Base-by-base conservation (phyloP, 2,797 vertebrate species). In the Dipus sagitta region DNA sequence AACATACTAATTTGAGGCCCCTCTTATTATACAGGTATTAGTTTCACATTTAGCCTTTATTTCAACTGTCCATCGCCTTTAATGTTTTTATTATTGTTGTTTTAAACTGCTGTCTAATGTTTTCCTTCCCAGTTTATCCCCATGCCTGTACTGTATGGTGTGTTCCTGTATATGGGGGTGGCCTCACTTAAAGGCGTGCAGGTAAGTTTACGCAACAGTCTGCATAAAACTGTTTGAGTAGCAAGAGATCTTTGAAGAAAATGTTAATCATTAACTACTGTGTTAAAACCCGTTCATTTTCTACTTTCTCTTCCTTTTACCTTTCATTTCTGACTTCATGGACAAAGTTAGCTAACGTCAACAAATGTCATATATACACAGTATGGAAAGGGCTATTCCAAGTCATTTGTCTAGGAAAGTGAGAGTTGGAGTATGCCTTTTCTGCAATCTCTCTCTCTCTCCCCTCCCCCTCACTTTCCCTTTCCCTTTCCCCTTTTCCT, bases 81-180 rank as follows among this genome's bases (percentile, higher is more conserved):
- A 81, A 26, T 88, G 21, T 62, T 78, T 28, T 42, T 52, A 6
- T 77, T 64, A 2, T 23, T 84, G n/a, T 67, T 78, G 3, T 86
- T 75, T 58, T 90, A 75, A 75, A 90, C 23, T 13, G 28, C 38
- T 75, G 6, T 83, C 23, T 2, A 5, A 74, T 67, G 90, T 95
- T 96, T 86, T 47, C 60, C 42, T 92, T 86, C 72, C 0, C 88
- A 99, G 99, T 99, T 99, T 96, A 99, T 99, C 90, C 99, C 99
- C 30, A 99, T 99, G 99, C 99, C 99, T 3, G 99, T 99, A 77
- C 98, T 99, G 87, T 99, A 99, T 0, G 99, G 99, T 8, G 99
- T 99, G 92, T 99, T 99, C 98, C 98, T 99, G 3, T 99, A 99
- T 96, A 99, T 99, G 99, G 99, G 99, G 0, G 99, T 99, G 0